Percentiles rank a stretch among this genome's conserved stretches.
These are phyloP conservation scores for Anagyrus pseudococci DNA, from an alignment of 2,888 invertebrate species.

Conservation along the genomic window DNA sequence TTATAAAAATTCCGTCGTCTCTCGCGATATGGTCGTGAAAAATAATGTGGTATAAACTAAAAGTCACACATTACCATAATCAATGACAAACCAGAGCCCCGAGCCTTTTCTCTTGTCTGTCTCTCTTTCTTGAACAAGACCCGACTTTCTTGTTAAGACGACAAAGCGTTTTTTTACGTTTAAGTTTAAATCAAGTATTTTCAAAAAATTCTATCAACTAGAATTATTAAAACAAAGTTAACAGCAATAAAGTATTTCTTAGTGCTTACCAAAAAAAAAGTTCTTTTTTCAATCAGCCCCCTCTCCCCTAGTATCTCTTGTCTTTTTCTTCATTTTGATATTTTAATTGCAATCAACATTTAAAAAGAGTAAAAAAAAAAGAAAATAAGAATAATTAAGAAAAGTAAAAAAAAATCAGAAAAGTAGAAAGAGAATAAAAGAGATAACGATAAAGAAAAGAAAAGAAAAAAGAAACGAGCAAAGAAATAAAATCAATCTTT, in stretches of 20 bases:
- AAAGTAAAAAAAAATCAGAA: too few species aligned
- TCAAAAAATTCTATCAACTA: conserved; percentile 6
- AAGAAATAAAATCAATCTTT: conserved; percentile 38
- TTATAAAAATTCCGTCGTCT: conserved; percentile 19
- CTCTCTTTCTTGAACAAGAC: conserved; percentile 40
- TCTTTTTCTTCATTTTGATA: conserved; percentile 22
- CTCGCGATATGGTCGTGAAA: too few species aligned
- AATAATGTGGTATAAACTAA: conserved; percentile 27
- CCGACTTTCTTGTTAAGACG: conserved; percentile 36
- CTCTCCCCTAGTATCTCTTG: conserved; percentile 27
- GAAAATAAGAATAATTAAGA: conserved; percentile 3
- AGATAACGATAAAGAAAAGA: conserved; percentile 3
- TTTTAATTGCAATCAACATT: too few species aligned
- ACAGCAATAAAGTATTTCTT: conserved; percentile 20
- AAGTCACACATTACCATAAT: conserved; percentile 54
- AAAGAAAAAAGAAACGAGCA: conserved; percentile 7
- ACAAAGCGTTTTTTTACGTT: conserved; percentile 33
- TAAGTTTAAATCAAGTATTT: conserved; percentile 7
- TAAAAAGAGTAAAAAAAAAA: conserved; percentile 12
- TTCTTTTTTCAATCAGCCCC: conserved; percentile 23
- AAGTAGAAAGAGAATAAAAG: conserved; percentile 13
- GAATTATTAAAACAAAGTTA: conserved; percentile 9
- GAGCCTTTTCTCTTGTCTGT: conserved; percentile 50
- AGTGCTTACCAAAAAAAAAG: conserved; percentile 11
- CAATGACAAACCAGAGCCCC: conserved; percentile 63